These are phyloP conservation scores for Etheostoma nigrum DNA, from an alignment of 2,797 vertebrate genomes.

Conservation along the genomic window DNA sequence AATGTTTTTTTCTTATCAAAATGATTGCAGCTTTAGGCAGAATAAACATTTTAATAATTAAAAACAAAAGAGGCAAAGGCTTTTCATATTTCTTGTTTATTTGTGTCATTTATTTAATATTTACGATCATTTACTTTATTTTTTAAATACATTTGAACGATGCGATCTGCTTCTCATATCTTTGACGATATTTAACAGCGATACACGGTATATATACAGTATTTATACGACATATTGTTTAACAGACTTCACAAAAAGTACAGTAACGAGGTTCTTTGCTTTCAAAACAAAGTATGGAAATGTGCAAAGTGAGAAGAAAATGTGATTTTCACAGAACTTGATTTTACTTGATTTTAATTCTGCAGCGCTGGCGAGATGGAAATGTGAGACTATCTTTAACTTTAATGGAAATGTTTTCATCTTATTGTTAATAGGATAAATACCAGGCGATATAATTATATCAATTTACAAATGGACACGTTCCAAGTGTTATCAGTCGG, in stretches of 20 bases:
- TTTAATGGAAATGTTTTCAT: background rate
- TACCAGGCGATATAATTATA: background rate
- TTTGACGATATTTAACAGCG: conserved; percentile 33
- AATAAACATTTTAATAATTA: background rate
- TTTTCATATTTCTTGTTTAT: conserved; percentile 22
- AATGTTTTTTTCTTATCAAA: too few species aligned
- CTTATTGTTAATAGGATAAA: background rate
- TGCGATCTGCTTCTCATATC: background rate
- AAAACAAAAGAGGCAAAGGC: background rate
- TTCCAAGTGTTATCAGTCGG: background rate
- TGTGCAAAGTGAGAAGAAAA: conserved; percentile 20
- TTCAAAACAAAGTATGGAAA: conserved; percentile 25
- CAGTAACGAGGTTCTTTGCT: background rate
- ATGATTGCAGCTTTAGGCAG: too few species aligned
- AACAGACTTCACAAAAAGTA: conserved; percentile 38
- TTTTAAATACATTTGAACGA: conserved; percentile 55
- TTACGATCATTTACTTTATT: background rate
- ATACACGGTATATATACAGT: background rate
- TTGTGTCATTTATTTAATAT: background rate
- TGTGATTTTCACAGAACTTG: conserved; percentile 2
- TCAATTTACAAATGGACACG: background rate
- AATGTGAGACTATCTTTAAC: background rate
- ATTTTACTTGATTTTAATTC: background rate
- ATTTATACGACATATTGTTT: conserved; percentile 3
- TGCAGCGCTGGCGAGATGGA: too few species aligned